phyloP scores from a whole-genome alignment of 2,113 vertebrate species.

The Neofelis nebulosa region DNA sequence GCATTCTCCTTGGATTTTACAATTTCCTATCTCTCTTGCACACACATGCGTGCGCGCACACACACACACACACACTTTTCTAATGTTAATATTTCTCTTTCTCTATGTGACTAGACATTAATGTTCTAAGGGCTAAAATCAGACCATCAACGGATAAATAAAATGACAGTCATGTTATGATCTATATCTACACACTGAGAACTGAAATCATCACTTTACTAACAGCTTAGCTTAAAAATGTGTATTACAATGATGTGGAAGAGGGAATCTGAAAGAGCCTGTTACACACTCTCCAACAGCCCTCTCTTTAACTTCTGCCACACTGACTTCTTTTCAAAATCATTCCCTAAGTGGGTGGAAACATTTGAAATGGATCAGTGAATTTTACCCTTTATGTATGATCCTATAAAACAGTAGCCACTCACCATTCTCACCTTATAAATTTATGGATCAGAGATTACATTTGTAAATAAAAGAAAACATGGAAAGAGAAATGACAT shows the following conservation, averaged over 20 bases:
- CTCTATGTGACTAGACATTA: neutral
- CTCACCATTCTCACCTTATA: neutral
- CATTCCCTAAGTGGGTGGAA: neutral
- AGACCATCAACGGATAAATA: neutral
- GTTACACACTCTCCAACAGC: neutral
- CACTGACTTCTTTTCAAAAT: neutral
- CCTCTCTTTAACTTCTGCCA: neutral
- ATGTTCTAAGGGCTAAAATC: neutral
- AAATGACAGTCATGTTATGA: neutral
- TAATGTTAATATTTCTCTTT: neutral
- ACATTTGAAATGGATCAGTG: neutral
- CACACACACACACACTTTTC: neutral
- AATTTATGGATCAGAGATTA: neutral
- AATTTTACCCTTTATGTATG: neutral
- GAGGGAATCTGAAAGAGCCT: neutral
- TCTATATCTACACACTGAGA: neutral
- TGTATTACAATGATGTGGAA: neutral
- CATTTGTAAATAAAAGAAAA: slow-evolving; percentile 43
- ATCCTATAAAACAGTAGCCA: fast-evolving
- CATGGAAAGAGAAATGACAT: neutral
- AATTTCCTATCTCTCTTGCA: neutral
- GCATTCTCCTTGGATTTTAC: neutral
- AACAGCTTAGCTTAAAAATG: neutral
- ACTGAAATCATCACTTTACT: neutral
- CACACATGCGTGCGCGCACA: fast-evolving